Evolutionary conservation across 2,797 vertebrate species (phyloP).

Genomic region (Arvicola amphibius): DNA sequence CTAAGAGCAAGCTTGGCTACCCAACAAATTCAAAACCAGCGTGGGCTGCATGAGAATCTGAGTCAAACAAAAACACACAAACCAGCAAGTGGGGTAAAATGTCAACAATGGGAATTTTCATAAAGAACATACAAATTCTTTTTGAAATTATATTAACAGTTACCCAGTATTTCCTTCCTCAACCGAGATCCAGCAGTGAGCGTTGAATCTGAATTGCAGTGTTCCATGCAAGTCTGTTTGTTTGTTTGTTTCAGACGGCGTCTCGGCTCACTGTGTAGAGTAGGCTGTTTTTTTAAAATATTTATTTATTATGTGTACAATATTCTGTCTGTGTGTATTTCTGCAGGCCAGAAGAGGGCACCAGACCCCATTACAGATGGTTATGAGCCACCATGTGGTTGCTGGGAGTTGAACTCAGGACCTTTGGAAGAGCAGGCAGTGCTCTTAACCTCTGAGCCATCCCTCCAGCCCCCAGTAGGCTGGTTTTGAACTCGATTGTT

Average conservation of each 20-base stretch:
- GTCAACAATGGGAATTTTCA: background rate
- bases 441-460: no score
- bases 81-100: background rate
- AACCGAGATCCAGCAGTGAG: constrained; percentile 38
- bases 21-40: background rate
- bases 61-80: background rate
- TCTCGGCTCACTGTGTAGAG: background rate
- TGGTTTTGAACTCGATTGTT: background rate
- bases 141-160: constrained; percentile 34
- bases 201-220: constrained; percentile 58
- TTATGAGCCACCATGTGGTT: no score
- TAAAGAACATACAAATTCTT: constrained; percentile 17
- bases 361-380: no score
- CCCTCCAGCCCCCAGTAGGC: no score
- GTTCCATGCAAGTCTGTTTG: background rate
- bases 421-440: no score
- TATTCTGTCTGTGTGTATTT: no score
- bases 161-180: background rate
- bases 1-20: background rate
- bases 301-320: no score
- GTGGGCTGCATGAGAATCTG: background rate
- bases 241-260: background rate
- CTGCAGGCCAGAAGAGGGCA: no score
- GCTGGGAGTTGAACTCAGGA: no score
- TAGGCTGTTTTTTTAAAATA: background rate